Base-by-base conservation (phyloP, 1,140 invertebrate genomes). In the Drosophila aff. region DNA sequence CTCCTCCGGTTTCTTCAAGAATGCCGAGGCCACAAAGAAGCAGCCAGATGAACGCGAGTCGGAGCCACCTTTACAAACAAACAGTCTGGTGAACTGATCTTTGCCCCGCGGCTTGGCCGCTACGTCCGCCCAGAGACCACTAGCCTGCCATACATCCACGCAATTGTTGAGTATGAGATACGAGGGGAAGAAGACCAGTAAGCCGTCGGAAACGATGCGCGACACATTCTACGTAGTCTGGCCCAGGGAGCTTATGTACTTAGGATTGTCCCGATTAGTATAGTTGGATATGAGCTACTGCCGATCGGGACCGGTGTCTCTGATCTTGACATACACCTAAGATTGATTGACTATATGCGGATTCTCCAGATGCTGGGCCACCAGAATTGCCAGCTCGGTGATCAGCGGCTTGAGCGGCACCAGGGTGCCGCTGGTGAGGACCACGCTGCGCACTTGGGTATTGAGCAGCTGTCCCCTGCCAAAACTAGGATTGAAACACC, bases 401-500 rank as follows among this genome's bases (percentile, higher is more conserved):
- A 97, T 97, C 40, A 99, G 95, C 9, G 98, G 97, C 81, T 96
- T 95, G 4, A 99, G 93, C 1, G 99, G 99, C 11, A 98, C 97
- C 50, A 99, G 94, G 9, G 99, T 99, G 61, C 99, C 99, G 94
- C 98, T 99, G 3, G 99, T 99, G 53, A 99, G 94, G 68, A 99
- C 97, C 16, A 99, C 95, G 86, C 95, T 97, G 68, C 96, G 96
- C 26, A 98, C 95, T 69, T 97, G 96, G 84, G 96, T 95, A 46
- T 96, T 94, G 36, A 96, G 91, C 58, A 99, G 93, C 84, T 97
- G 96, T 82, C 96, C 95, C 96, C 99, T 98, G 28, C 97, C 96
- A 94, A 98, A 97, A 26, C 97, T 97, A 11, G 99, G 97, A 94
- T 97, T 98, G 74, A 99, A 99, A 94, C 99, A 99, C 98, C 98